phyloP scores from a whole-genome alignment of 2,797 vertebrate species.

The Pseudochirops cupreus region DNA sequence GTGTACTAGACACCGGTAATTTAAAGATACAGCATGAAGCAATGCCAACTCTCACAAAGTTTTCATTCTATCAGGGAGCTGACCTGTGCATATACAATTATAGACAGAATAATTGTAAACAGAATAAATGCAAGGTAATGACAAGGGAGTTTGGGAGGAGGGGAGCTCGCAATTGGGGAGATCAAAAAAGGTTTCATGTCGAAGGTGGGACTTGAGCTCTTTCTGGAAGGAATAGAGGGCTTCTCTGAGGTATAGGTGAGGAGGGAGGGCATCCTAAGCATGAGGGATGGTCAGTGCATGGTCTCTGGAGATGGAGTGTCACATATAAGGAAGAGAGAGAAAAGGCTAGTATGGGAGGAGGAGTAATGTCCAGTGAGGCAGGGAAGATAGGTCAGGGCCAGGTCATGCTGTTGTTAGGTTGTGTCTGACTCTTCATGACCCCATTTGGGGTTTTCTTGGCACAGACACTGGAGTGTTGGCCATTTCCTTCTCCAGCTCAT shows the following conservation, averaged over 20 bases:
- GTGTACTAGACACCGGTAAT: not conserved
- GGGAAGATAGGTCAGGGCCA: not conserved
- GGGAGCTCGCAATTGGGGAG: not conserved
- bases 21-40: not conserved
- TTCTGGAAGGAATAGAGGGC: not conserved
- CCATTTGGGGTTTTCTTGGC: not conserved
- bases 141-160: not conserved
- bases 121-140: not conserved
- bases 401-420: not conserved
- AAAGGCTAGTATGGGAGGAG: not conserved
- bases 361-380: not conserved
- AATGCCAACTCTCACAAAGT: not conserved
- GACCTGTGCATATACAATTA: not conserved
- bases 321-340: not conserved
- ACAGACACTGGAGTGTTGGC: not conserved
- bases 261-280: not conserved
- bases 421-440: not conserved
- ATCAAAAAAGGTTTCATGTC: not conserved
- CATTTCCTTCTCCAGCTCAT: not conserved
- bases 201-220: not conserved
- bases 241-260: not conserved
- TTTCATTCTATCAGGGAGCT: not conserved
- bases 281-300: not conserved
- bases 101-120: not conserved
- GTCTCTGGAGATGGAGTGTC: not conserved